These are phyloP conservation scores for Augiades crinisus DNA, from an alignment of 2,888 invertebrate species.

Conservation along the genomic window DNA sequence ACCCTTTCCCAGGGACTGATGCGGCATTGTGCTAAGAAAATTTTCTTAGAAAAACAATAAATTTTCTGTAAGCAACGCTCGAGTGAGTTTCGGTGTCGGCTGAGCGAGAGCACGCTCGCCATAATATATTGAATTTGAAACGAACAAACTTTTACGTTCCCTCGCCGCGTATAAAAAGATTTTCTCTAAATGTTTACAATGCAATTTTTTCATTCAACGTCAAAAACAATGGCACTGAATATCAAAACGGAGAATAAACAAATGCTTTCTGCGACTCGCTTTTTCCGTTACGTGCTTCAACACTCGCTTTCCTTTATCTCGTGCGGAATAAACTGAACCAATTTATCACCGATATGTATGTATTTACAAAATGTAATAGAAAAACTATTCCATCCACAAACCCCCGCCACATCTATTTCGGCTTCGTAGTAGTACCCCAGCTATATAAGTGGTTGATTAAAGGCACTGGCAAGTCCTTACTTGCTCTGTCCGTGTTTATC, in stretches of 20 bases:
- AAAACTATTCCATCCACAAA: too few species aligned
- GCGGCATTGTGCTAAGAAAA: slow-evolving; percentile 67
- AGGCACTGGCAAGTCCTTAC: too few species aligned
- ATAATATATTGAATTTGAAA: slow-evolving; percentile 82
- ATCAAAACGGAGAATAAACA: slow-evolving; percentile 10
- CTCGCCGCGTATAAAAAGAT: slow-evolving; percentile 71
- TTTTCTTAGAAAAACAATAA: slow-evolving; percentile 82
- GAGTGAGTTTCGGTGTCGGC: slow-evolving; percentile 80
- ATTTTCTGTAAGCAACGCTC: slow-evolving; percentile 77
- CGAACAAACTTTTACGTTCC: slow-evolving; percentile 78
- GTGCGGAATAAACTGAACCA: background rate
- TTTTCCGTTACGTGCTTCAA: background rate
- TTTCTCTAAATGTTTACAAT: slow-evolving; percentile 73
- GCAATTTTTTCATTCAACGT: slow-evolving; percentile 60
- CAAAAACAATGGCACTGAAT: slow-evolving; percentile 41
- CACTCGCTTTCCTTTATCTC: background rate
- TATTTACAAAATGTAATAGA: background rate
- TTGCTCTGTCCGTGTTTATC: too few species aligned
- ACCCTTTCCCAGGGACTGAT: slow-evolving; percentile 58
- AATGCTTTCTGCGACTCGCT: slow-evolving; percentile 7
- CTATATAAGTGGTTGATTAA: too few species aligned
- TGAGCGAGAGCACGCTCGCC: slow-evolving; percentile 78
- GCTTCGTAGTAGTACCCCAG: too few species aligned
- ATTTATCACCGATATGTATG: background rate
- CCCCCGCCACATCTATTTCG: too few species aligned